A percentile compares a stretch with the other conserved stretches of the same genome.
Conservation (phyloP, 2,113 vertebrate species). For the Gymnogyps californianus region DNA sequence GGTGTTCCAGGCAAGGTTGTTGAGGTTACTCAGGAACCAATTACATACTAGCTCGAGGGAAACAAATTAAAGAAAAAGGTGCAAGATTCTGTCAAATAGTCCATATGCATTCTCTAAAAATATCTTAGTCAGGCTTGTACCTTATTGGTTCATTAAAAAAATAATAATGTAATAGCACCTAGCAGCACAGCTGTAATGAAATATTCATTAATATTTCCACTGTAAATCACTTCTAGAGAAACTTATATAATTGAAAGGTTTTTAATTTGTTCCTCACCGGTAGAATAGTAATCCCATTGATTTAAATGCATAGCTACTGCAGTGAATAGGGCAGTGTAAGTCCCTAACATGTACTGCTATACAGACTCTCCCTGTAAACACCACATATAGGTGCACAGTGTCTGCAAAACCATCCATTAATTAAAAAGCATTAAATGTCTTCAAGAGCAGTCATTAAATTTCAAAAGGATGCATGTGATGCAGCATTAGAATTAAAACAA, state of each 20-base stretch:
- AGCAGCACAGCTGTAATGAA: slow-evolving; percentile 10
- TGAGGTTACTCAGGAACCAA: slow-evolving; percentile 11
- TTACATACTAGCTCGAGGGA: background rate
- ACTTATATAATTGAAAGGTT: background rate
- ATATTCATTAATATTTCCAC: slow-evolving; percentile 24
- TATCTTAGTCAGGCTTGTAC: background rate
- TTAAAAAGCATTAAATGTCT: background rate
- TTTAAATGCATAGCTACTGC: background rate
- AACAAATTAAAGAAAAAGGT: slow-evolving; percentile 20
- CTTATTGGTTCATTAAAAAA: background rate
- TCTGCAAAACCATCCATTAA: background rate
- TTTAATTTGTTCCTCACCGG: background rate
- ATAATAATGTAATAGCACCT: background rate
- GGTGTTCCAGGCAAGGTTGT: slow-evolving; percentile 11
- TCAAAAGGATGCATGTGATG: background rate
- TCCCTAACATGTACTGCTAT: background rate
- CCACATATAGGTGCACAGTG: background rate
- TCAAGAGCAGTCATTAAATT: background rate
- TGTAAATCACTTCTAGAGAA: slow-evolving; percentile 7
- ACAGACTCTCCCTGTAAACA: background rate
- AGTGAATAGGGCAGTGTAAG: background rate
- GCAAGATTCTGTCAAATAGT: background rate
- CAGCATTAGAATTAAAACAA: background rate
- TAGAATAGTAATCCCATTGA: background rate
- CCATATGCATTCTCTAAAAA: slow-evolving; percentile 3